These are phyloP conservation scores for Eurystomus glaucurus DNA, from an alignment of 2,797 vertebrate genomes.

Conservation along the genomic window DNA sequence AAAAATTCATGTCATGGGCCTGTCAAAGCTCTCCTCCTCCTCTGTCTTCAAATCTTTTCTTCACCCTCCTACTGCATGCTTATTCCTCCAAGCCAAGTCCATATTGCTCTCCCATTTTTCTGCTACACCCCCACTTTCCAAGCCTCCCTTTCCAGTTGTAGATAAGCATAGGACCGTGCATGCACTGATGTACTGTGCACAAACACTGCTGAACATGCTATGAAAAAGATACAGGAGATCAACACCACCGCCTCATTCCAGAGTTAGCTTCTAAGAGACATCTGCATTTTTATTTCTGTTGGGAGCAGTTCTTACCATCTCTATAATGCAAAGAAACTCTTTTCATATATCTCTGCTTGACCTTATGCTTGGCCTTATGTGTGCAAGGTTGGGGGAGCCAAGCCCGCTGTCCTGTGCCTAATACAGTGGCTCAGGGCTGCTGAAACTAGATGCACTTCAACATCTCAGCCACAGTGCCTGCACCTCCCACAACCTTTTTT, in stretches of 20 bases:
- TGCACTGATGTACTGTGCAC: neutral
- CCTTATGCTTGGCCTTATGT: neutral
- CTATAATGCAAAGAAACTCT: neutral
- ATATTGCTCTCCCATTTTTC: constrained; percentile 38
- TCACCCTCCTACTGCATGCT: constrained; percentile 70
- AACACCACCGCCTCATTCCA: neutral
- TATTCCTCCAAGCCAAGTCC: constrained; percentile 72
- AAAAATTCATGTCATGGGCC: constrained; percentile 60
- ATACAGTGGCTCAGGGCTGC: neutral
- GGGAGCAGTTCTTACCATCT: neutral
- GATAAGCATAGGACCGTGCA: neutral
- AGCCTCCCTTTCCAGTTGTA: constrained; percentile 5
- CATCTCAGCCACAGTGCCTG: neutral
- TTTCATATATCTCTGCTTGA: neutral
- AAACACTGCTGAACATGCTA: neutral
- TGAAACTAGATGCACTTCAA: neutral
- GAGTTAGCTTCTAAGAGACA: neutral
- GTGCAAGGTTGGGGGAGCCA: neutral
- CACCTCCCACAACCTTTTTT: neutral
- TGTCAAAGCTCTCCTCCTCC: constrained; percentile 76
- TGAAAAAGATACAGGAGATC: neutral
- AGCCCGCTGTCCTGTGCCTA: neutral
- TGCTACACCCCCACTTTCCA: constrained; percentile 40
- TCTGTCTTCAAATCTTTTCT: constrained; percentile 72
- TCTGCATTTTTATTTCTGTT: neutral